These are phyloP conservation scores for Acromyrmex heyeri DNA, from an alignment of 1,140 invertebrate genomes.

Conservation along the genomic window DNA sequence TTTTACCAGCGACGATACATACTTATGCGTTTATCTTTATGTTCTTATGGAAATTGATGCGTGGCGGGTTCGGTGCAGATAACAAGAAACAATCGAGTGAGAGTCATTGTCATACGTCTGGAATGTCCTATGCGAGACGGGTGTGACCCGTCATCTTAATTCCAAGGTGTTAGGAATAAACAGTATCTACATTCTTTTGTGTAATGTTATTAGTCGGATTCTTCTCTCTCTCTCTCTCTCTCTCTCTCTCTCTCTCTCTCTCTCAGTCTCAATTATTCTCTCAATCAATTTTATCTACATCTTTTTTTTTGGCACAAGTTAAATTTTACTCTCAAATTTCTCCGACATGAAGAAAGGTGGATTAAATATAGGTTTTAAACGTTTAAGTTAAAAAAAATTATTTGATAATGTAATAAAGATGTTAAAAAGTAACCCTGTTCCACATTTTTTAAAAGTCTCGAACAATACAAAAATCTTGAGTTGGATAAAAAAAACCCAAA, in stretches of 20 bases:
- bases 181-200: background rate
- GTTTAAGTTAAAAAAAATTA: too few relatives aligned
- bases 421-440: too few relatives aligned
- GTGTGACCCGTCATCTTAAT: slow-evolving; percentile 22
- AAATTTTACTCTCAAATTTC: too few relatives aligned
- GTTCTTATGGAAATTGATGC: slow-evolving; percentile 23
- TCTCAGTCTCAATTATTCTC: background rate
- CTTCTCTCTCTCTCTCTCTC: too few relatives aligned
- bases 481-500: too few relatives aligned
- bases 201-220: background rate
- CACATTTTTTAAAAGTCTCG: too few relatives aligned
- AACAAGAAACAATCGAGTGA: slow-evolving; percentile 45
- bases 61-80: background rate
- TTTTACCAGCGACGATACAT: slow-evolving; percentile 1
- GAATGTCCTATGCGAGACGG: slow-evolving; percentile 2
- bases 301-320: too few relatives aligned
- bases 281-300: background rate
- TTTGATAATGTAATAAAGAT: too few relatives aligned
- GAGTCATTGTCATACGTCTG: slow-evolving; percentile 16
- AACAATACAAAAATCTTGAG: too few relatives aligned
- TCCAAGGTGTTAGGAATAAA: slow-evolving; percentile 14
- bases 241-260: too few relatives aligned
- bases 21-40: slow-evolving; percentile 11
- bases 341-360: too few relatives aligned
- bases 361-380: too few relatives aligned